phyloP scores from a whole-genome alignment of 2,113 vertebrate genomes.

The Tragulus kanchil region DNA sequence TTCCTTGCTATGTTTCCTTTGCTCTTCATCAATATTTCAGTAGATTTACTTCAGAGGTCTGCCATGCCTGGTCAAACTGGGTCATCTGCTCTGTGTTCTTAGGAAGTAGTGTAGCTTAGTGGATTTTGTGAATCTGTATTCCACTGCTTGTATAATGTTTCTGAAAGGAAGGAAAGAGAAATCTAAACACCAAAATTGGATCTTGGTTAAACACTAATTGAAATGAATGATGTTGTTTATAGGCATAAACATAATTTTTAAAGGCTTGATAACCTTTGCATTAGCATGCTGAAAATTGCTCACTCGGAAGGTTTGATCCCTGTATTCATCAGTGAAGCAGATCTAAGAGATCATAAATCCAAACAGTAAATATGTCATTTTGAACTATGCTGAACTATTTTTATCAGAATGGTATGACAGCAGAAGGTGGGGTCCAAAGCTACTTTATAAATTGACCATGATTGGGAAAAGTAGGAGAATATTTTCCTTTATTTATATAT shows the following conservation, averaged over 20 bases:
- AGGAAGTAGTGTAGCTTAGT: neutral
- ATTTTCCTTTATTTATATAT: neutral
- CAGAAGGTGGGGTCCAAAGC: neutral
- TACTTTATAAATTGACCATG: neutral
- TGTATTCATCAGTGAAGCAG: neutral
- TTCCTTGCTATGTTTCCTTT: neutral
- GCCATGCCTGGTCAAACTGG: neutral
- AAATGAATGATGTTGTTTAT: constrained; percentile 40
- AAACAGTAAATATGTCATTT: neutral
- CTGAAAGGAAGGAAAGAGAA: neutral
- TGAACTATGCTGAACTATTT: constrained; percentile 6
- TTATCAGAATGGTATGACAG: constrained; percentile 1
- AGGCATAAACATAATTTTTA: constrained; percentile 6
- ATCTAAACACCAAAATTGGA: neutral
- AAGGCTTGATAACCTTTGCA: neutral
- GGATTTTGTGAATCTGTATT: neutral
- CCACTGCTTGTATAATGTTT: neutral
- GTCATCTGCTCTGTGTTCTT: neutral
- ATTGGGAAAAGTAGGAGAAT: neutral
- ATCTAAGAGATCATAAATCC: neutral
- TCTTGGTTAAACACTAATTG: neutral
- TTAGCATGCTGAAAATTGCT: constrained; percentile 12
- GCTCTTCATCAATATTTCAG: constrained; percentile 45
- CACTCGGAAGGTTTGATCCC: neutral
- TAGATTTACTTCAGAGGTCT: constrained; percentile 30